These are phyloP conservation scores for Eleutherodactylus coqui DNA, from an alignment of 2,797 vertebrate genomes.

Conservation along the genomic window DNA sequence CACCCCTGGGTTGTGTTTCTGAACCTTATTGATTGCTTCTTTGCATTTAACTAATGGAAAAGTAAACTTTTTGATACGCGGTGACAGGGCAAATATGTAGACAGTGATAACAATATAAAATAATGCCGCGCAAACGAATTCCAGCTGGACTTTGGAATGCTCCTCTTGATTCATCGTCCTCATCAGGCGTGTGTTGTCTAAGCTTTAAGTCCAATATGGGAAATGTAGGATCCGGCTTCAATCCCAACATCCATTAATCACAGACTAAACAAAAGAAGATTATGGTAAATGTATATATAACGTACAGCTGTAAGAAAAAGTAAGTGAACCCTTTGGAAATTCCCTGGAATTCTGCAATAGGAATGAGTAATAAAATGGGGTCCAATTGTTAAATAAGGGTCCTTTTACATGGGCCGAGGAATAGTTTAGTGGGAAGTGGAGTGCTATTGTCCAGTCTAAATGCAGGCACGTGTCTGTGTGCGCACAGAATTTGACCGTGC, in stretches of 20 bases:
- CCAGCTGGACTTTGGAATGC: constrained; percentile 53
- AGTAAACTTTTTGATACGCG: constrained; percentile 52
- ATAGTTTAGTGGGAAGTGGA: no score
- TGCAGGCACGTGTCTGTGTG: no score
- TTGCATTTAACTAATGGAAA: constrained; percentile 60
- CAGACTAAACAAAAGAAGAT: constrained; percentile 40
- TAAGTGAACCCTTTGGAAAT: no score
- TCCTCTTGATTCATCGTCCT: constrained; percentile 36
- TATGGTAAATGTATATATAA: background rate
- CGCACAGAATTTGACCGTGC: no score
- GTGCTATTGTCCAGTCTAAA: no score
- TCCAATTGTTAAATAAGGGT: no score
- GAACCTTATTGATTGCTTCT: constrained; percentile 63
- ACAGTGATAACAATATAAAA: constrained; percentile 58
- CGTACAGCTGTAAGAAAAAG: background rate
- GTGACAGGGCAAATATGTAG: constrained; percentile 59
- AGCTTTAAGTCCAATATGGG: constrained; percentile 48
- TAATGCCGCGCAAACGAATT: constrained; percentile 43
- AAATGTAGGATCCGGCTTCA: constrained; percentile 21
- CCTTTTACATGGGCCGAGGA: no score
- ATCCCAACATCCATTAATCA: constrained; percentile 35
- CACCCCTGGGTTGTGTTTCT: constrained; percentile 52
- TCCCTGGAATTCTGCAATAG: no score
- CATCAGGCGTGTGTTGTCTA: constrained; percentile 21
- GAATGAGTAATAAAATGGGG: no score